Percentiles rank a stretch among this genome's conserved stretches.
These are phyloP conservation scores for Pocillopora grandis DNA, from an alignment of 92 coral and sea anemone genomes.

Conservation along the genomic window DNA sequence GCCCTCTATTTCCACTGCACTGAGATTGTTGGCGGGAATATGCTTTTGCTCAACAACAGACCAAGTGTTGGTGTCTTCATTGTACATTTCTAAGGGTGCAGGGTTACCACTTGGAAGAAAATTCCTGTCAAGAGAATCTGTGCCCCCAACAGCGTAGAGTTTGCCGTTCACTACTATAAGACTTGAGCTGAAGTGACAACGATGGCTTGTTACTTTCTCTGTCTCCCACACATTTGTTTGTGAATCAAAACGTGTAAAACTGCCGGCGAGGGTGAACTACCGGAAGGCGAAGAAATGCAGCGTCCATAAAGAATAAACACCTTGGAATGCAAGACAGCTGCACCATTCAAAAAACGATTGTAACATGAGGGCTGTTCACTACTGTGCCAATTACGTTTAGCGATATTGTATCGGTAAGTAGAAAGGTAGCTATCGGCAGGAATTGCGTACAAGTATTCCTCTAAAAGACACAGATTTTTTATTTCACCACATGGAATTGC, in stretches of 20 bases:
- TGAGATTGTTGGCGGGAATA: background rate
- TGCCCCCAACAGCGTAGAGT: background rate
- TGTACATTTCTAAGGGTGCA: background rate
- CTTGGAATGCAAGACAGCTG: background rate
- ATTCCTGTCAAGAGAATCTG: background rate
- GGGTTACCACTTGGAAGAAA: background rate
- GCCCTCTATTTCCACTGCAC: background rate
- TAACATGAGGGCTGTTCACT: background rate
- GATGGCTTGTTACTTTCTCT: background rate
- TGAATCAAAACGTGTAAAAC: background rate
- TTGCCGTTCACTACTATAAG: background rate
- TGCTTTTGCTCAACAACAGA: background rate
- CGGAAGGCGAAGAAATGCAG: background rate
- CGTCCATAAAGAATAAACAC: slow-evolving; percentile 6
- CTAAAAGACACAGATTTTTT: background rate
- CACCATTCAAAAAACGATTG: background rate
- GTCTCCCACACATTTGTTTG: background rate
- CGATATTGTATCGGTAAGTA: background rate
- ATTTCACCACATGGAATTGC: background rate
- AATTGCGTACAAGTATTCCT: background rate
- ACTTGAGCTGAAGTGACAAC: background rate
- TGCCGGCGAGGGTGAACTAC: background rate
- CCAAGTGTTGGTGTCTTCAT: background rate
- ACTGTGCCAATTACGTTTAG: background rate
- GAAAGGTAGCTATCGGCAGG: background rate